These are phyloP conservation scores for Balaenoptera acutorostrata DNA, from an alignment of 2,113 vertebrate species.

Conservation along the genomic window DNA sequence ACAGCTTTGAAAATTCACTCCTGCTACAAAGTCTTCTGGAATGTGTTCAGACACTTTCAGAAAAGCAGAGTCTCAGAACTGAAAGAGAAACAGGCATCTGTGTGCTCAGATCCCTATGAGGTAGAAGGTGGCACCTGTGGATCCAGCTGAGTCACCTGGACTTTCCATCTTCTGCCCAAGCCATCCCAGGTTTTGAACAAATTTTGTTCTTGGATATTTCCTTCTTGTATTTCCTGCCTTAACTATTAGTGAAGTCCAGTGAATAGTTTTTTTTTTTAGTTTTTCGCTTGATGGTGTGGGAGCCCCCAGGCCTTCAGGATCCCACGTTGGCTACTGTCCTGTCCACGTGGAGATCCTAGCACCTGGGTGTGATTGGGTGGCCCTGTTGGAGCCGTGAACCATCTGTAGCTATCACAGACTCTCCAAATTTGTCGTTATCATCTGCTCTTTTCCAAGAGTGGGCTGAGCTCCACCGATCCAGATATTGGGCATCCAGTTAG, in stretches of 20 bases:
- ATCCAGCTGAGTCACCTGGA: too few relatives aligned
- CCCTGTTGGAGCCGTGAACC: background rate
- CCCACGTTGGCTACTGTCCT: rapidly evolving
- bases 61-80: background rate
- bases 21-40: background rate
- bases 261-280: too few relatives aligned
- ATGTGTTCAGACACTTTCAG: background rate
- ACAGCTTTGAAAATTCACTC: background rate
- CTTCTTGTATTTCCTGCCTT: background rate
- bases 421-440: background rate
- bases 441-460: background rate
- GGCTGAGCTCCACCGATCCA: background rate
- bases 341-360: too few relatives aligned
- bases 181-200: background rate
- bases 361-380: rapidly evolving
- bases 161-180: background rate
- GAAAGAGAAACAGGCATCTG: background rate
- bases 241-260: background rate
- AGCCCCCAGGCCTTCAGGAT: rapidly evolving
- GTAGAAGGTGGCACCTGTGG: rapidly evolving
- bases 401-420: too few relatives aligned
- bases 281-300: background rate
- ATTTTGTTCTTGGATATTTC: background rate
- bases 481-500: background rate
- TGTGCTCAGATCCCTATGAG: rapidly evolving